phyloP scores from a whole-genome alignment of 2,113 vertebrate genomes.

The Spilogale gracilis region DNA sequence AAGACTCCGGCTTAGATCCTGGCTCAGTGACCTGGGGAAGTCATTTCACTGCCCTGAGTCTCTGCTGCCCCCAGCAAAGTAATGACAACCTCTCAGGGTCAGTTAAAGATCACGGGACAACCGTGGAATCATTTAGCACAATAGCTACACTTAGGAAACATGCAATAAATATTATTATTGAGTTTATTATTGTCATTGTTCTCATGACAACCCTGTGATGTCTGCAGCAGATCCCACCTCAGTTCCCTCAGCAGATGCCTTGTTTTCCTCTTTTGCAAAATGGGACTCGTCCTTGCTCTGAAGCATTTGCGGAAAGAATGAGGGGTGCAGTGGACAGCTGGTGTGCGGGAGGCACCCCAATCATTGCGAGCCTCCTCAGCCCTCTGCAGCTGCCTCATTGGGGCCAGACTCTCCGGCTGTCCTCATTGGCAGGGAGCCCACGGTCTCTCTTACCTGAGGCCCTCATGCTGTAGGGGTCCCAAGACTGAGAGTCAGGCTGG shows the following conservation, averaged over 20 bases:
- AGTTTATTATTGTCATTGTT: background rate
- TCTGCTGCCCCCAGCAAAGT: constrained; percentile 8
- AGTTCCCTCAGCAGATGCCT: background rate
- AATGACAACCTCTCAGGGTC: background rate
- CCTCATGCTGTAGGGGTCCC: background rate
- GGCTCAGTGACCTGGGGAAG: background rate
- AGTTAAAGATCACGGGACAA: constrained; percentile 3
- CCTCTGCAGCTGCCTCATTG: background rate
- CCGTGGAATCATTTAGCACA: background rate
- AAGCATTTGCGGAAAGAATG: background rate
- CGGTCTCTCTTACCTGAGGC: background rate
- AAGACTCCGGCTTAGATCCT: background rate
- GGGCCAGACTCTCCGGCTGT: background rate
- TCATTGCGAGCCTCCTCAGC: background rate
- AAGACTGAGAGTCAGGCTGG: background rate
- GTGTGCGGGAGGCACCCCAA: background rate
- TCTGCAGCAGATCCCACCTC: background rate
- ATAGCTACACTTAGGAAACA: background rate
- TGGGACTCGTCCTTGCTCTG: background rate
- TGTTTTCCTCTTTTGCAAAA: background rate
- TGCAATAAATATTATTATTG: background rate
- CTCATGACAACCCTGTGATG: background rate
- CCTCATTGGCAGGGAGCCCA: background rate
- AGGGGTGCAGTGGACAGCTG: rapidly evolving
- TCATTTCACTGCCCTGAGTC: background rate